Conservation (phyloP, 2,888 invertebrate species). For the Melanotus villosus region DNA sequence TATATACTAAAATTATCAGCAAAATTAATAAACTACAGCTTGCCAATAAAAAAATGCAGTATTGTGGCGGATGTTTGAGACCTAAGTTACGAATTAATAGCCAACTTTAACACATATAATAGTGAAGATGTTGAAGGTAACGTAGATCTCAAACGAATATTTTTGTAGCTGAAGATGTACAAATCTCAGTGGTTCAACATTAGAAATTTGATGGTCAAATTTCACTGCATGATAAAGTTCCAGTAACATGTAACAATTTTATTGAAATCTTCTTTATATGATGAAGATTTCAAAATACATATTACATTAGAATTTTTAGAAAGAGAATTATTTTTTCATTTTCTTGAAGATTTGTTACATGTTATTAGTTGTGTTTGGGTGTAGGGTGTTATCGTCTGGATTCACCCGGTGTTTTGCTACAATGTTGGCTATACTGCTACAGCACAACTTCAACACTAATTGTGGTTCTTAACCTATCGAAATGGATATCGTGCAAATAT, state of each 20-base stretch:
- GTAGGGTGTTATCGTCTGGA: slow-evolving; percentile 67
- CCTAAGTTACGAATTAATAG: slow-evolving; percentile 27
- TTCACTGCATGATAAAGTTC: slow-evolving; percentile 64
- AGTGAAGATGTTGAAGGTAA: slow-evolving; percentile 8
- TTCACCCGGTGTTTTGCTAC: slow-evolving; percentile 69
- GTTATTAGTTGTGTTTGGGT: slow-evolving; percentile 67
- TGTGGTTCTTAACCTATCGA: slow-evolving; percentile 58
- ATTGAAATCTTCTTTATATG: background rate
- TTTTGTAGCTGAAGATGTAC: slow-evolving; percentile 58
- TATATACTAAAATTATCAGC: too few relatives aligned
- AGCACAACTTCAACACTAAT: slow-evolving; percentile 68
- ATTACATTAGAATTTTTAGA: too few relatives aligned
- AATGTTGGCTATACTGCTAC: slow-evolving; percentile 68
- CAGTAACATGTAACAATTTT: slow-evolving; percentile 62
- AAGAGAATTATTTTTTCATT: too few relatives aligned
- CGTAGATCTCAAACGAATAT: slow-evolving; percentile 39
- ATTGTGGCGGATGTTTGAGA: slow-evolving; percentile 57
- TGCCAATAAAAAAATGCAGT: slow-evolving; percentile 54
- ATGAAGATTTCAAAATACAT: background rate
- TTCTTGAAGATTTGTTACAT: slow-evolving; percentile 63
- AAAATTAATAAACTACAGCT: too few relatives aligned
- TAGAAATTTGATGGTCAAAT: slow-evolving; percentile 67
- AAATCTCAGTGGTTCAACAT: slow-evolving; percentile 68
- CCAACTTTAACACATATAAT: background rate
- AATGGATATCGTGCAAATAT: too few relatives aligned